Percentiles rank a stretch among this genome's conserved stretches.
These are phyloP conservation scores for Eupithecia vulgata DNA, from an alignment of 2,888 invertebrate genomes.

Conservation along the genomic window DNA sequence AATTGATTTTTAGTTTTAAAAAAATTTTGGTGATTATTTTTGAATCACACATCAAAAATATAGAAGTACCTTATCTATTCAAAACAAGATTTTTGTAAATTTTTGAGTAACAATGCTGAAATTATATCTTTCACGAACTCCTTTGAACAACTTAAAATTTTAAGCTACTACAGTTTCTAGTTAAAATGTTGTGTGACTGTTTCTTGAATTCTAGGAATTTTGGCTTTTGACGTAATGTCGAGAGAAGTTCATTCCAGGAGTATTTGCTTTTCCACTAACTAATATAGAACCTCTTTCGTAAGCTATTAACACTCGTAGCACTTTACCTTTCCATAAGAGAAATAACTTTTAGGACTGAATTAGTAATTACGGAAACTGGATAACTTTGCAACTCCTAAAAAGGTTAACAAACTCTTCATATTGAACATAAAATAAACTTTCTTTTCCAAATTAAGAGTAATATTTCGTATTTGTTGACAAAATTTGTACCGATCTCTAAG, in stretches of 20 bases:
- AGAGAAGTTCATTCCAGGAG: neutral
- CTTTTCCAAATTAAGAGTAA: neutral
- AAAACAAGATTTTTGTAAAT: too few relatives aligned
- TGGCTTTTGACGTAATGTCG: neutral
- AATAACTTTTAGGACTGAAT: neutral
- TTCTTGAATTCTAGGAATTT: neutral
- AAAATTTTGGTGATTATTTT: too few relatives aligned
- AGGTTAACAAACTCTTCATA: neutral
- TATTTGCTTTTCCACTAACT: neutral
- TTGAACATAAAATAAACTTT: neutral
- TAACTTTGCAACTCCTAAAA: neutral
- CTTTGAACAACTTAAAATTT: neutral
- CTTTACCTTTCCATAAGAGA: neutral
- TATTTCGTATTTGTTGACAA: neutral
- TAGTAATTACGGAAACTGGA: neutral
- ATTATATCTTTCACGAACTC: neutral
- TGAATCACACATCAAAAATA: neutral
- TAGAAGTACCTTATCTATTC: neutral
- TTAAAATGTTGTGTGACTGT: neutral
- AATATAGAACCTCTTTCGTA: neutral
- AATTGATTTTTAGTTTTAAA: too few relatives aligned
- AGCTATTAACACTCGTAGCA: neutral
- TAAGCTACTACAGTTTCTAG: neutral
- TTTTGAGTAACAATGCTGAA: neutral
- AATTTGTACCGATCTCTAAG: neutral